Base-by-base conservation (phyloP, 2,113 vertebrate species). In the Eira barbara region DNA sequence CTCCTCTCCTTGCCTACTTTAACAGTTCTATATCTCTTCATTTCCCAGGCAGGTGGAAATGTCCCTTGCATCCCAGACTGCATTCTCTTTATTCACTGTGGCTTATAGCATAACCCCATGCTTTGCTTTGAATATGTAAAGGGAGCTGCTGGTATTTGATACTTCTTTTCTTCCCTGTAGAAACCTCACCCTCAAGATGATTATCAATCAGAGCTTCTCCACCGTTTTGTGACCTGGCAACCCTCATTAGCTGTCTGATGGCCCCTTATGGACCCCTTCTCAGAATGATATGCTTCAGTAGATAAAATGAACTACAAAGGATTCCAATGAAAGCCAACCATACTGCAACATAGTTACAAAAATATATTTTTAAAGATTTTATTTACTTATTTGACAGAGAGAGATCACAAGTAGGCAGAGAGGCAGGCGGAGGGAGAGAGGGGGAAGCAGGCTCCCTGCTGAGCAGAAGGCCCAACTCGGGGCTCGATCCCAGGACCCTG, bases 261-360 rank as follows among this genome's bases (percentile, higher is more conserved):
- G 7, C 71, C 59, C 23, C 39, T 34, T 47, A 61, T n/a, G 25
- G n/a, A 29, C 4, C 7, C 18, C 4, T 91, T 91, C 71, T 85
- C 17, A 74, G 57, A 96, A 88, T 76, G 78, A 83, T 92, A 36
- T 61, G 82, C 88, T 97, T 87, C 74, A 92, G 59, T 34, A 82
- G 39, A 76, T 36, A 79, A 89, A 89, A 74, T 83, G 76, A 91
- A 71, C 11, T 76, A 91, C 14, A 78, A 57, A 63, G 11, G n/a
- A 57, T 69, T 96, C 13, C 27, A 84, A 81, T 76, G 17, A 57
- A 93, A 94, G 27, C 11, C 39, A 86, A 87, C 42, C 55, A 86
- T 82, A 42, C 55, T 92, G 17, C 94, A 90, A 89, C 84, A 49
- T 17, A 76, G n/a, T 87, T 78, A 95, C 57, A 3, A 86, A 95